Base-by-base conservation (phyloP, 2,797 vertebrate species). In the Fistularia tabacaria region DNA sequence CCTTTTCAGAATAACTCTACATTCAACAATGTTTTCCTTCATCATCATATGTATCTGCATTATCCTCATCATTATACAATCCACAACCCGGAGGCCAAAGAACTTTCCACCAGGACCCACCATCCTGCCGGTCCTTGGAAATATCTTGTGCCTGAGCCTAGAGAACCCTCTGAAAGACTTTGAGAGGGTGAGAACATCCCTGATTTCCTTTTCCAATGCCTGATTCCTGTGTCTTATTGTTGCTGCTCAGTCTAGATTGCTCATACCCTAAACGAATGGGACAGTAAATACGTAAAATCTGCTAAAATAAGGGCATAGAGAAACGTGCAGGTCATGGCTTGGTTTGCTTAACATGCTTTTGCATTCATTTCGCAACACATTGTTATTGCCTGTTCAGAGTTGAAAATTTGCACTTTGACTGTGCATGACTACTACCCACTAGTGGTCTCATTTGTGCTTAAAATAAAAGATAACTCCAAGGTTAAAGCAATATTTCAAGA, bases 91-190 rank as follows among this genome's bases (percentile, higher is more conserved):
- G 38, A 74, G 79, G 46, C 76, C 81, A 7, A 88, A 81, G 48
- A 84, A 81, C 62, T 86, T 86, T 37, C 84, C 86, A 7, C 79
- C 83, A 0, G 84, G 86, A 14, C 86, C 84, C 1, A 1, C n/a
- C 0, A 0, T 25, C 1, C 58, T 85, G 14, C 84, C 83, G 0
- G 0, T 86, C 5, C 7, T 85, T 11, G 86, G 86, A 5, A 86
- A 79, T 56, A 50, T 82, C 40, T 46, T 85, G 36, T 40, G 73
- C 7, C 36, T 88, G 39, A 72, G 40, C 46, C 13, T 80, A 0
- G 56, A 77, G 0, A 86, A 85, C 40, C 86, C 79, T 10, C 43
- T 87, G 45, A 43, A 66, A 9, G 83, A 82, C 66, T 76, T 87
- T 51, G 76, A 84, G 47, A 78, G 53, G 74, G 82, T 85, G 49